phyloP scores from a whole-genome alignment of 2,113 vertebrate species.

The Trachemys scripta region DNA sequence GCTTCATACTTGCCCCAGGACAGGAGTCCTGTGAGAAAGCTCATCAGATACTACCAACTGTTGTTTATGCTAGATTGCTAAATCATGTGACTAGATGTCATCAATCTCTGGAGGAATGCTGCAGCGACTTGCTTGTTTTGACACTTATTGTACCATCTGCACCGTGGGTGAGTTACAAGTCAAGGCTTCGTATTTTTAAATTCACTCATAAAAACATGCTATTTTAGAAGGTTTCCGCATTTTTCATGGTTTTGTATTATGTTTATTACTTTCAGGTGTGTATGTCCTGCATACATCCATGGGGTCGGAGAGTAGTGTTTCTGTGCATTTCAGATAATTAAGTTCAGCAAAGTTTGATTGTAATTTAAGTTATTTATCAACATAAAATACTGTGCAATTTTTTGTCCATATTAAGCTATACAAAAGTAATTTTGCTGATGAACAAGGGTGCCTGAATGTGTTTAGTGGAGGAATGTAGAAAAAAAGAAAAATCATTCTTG shows the following conservation, averaged over 20 bases:
- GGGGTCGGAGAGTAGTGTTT: neutral
- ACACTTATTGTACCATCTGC: slow-evolving; percentile 73
- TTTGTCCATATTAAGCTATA: neutral
- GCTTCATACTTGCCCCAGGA: slow-evolving; percentile 64
- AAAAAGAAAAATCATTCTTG: neutral
- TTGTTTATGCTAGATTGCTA: slow-evolving; percentile 50
- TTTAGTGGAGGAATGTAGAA: neutral
- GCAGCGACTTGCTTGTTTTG: slow-evolving; percentile 72
- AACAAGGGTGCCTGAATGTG: neutral
- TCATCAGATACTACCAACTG: slow-evolving; percentile 39
- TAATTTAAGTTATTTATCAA: neutral
- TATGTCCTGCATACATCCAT: neutral
- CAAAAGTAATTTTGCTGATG: neutral
- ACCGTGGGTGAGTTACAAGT: slow-evolving; percentile 65
- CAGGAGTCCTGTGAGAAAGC: slow-evolving; percentile 30
- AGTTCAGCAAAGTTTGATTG: neutral
- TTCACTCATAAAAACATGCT: neutral
- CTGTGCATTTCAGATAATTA: neutral
- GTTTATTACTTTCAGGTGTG: slow-evolving; percentile 1
- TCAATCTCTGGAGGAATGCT: slow-evolving; percentile 67
- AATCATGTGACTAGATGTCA: slow-evolving; percentile 61
- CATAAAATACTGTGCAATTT: neutral
- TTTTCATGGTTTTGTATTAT: neutral
- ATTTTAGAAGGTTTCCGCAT: neutral
- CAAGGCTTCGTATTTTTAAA: slow-evolving; percentile 1